These are phyloP conservation scores for Poecilia latipinna DNA, from an alignment of 2,113 vertebrate species.

Conservation along the genomic window DNA sequence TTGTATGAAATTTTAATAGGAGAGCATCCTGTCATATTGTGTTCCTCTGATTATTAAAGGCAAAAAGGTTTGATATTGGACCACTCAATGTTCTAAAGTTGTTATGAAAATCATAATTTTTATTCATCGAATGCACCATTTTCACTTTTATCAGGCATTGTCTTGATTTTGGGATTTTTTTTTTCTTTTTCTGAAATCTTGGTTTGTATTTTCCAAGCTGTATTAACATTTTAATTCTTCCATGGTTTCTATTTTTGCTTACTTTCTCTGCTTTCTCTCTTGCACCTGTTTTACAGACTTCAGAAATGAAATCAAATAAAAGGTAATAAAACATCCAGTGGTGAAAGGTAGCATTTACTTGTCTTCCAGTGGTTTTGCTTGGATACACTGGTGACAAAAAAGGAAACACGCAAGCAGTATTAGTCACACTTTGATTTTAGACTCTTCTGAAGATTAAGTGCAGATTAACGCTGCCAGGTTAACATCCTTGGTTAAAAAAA, in stretches of 20 bases:
- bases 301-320: background rate
- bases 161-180: background rate
- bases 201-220: too few relatives aligned
- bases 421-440: slow-evolving; percentile 41
- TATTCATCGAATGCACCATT: background rate
- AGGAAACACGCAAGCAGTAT: slow-evolving; percentile 53
- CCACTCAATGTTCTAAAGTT: background rate
- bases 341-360: slow-evolving; percentile 40
- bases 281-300: background rate
- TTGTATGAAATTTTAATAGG: slow-evolving; percentile 9
- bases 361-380: slow-evolving; percentile 36
- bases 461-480: slow-evolving; percentile 15
- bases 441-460: slow-evolving; percentile 44
- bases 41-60: slow-evolving; percentile 29
- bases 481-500: slow-evolving; percentile 27
- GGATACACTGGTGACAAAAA: slow-evolving; percentile 36
- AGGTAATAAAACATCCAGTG: slow-evolving; percentile 19
- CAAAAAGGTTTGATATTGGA: slow-evolving; percentile 17
- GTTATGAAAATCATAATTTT: background rate
- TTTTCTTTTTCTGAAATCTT: background rate
- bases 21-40: slow-evolving; percentile 32
- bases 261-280: too few relatives aligned
- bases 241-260: too few relatives aligned
- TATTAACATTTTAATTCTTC: too few relatives aligned
- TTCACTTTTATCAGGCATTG: background rate